Conservation (phyloP, 2,888 invertebrate genomes). For the Brenthis daphne region DNA sequence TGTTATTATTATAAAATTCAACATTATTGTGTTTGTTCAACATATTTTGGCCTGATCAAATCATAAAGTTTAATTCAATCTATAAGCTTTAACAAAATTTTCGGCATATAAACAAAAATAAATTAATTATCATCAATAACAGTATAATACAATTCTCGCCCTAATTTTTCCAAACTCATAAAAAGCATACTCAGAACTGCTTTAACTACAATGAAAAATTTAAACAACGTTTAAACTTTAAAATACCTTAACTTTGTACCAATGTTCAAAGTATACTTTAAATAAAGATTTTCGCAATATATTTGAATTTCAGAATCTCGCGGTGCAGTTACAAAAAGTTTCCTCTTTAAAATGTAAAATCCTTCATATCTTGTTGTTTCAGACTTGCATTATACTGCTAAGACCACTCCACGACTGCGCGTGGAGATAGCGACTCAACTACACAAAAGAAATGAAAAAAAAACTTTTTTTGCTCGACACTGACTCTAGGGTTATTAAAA, state of each 20-base stretch:
- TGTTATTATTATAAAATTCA: too few relatives aligned
- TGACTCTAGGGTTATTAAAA: slow-evolving; percentile 30
- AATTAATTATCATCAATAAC: background rate
- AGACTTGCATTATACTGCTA: slow-evolving; percentile 35
- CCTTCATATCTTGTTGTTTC: slow-evolving; percentile 37
- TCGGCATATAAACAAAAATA: too few relatives aligned
- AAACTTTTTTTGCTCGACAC: slow-evolving; percentile 22
- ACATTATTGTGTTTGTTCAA: too few relatives aligned
- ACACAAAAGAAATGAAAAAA: slow-evolving; percentile 36
- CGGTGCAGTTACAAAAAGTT: slow-evolving; percentile 29
- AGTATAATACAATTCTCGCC: background rate
- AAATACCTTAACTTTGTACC: slow-evolving; percentile 16
- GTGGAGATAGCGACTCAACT: slow-evolving; percentile 34
- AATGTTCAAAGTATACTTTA: slow-evolving; percentile 19
- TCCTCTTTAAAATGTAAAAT: slow-evolving; percentile 34
- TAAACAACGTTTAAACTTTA: slow-evolving; percentile 14
- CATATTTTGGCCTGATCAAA: too few relatives aligned
- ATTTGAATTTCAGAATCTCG: slow-evolving; percentile 34
- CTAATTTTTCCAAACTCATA: slow-evolving; percentile 3
- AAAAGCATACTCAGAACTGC: slow-evolving; percentile 12
- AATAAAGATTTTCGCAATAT: slow-evolving; percentile 19
- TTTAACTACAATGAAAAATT: slow-evolving; percentile 16
- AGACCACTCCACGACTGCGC: slow-evolving; percentile 34
- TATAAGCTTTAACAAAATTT: too few relatives aligned
- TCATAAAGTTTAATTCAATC: too few relatives aligned